Evolutionary conservation across 2,113 vertebrate genomes (phyloP), one percentile per base, ranked within the genome.

Genomic region (Cacatua alba): DNA sequence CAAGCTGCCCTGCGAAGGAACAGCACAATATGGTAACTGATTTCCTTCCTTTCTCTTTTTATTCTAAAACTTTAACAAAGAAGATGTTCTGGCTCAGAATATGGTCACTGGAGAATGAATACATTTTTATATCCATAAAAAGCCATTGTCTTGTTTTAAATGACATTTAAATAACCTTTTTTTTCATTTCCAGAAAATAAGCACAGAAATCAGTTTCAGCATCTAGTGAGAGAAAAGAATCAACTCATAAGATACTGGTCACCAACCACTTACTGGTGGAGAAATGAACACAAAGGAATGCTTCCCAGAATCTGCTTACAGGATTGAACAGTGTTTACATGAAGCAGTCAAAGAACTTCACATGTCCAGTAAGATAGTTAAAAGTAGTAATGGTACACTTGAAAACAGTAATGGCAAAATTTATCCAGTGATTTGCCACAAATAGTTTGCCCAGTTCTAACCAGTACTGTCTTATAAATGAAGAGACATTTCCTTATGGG

Each of bases 1-100:
- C 37, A 80, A 69, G 37, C 13, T 1, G 2, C 7, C 20, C 62
- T 55, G 37, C 0, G 1, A 85, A 69, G 35, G 4, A 51, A 16
- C 19, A 80, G 59, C 17, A 35, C 9, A 53, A 44, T 11, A 39
- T 0, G 0, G 24, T 17, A 85, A 79, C 12, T 21, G 11, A 41
- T 37, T 64, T 52, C 19, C 23, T 85, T 74, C 28, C 31, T 74
- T 86, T 88, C 48, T 68, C 37, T 79, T 93, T 82, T 41, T 39
- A 2, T 85, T 60, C 44, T 37, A 62, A 80, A 91, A 77, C 2
- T 31, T 79, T 35, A 60, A 49, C 17, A 2, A 62, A 70, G 43
- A 65, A 82, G 6, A 35, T 43, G 12, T 77, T 82, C 46, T 77
- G 68, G 7, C 25, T 81, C 15, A 49, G 23, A 48, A 48, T 21